These are phyloP conservation scores for Arion vulgaris DNA, from an alignment of 1,140 invertebrate genomes.

Conservation along the genomic window DNA sequence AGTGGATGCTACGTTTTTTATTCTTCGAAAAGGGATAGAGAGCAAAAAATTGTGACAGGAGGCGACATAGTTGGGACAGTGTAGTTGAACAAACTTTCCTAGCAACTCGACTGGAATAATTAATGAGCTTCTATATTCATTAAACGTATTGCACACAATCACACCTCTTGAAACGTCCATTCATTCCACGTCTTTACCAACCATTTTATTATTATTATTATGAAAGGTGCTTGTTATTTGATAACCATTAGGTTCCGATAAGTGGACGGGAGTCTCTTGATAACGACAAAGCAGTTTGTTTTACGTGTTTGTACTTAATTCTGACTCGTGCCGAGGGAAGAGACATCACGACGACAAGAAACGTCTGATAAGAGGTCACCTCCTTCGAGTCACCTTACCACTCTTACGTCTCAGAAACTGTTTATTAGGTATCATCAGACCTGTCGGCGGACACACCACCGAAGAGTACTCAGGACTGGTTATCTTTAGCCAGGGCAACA, in stretches of 20 bases:
- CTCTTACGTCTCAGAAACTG: not conserved
- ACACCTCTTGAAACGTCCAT: not conserved
- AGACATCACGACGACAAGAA: not conserved
- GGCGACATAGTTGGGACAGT: not conserved
- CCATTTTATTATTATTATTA: not conserved
- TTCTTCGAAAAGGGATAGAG: not conserved
- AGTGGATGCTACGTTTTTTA: too few relatives aligned
- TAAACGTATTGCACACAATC: not conserved
- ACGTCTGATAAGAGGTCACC: not conserved
- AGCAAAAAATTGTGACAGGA: not conserved
- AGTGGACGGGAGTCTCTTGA: not conserved
- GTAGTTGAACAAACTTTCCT: not conserved
- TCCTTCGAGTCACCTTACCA: not conserved
- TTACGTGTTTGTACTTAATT: not conserved
- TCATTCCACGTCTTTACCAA: not conserved
- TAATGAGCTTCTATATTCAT: not conserved
- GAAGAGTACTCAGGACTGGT: not conserved
- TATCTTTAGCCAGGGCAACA: not conserved
- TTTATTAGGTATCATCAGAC: constrained; percentile 9
- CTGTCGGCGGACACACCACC: not conserved
- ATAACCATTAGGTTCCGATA: not conserved
- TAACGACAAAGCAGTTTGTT: not conserved
- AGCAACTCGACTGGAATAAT: not conserved
- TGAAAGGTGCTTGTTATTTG: not conserved
- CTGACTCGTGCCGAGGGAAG: not conserved